Base-by-base conservation (phyloP, 2,888 invertebrate species). In the Resseliella maxima region DNA sequence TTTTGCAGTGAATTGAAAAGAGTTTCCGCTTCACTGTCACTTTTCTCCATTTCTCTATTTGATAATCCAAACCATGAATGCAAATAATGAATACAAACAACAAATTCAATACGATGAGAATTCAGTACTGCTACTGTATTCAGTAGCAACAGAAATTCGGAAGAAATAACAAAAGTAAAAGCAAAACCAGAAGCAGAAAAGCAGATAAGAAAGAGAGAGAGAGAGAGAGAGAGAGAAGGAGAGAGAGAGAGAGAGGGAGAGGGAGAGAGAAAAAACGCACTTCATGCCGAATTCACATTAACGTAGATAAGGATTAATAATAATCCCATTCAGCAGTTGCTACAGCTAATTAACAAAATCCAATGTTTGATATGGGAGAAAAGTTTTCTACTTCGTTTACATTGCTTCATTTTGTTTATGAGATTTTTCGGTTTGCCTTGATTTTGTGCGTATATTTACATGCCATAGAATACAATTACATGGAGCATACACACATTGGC, bases 291-390 rank as follows among this genome's bases (percentile, higher is more conserved):
- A 81, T 81, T 15, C 38, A 5, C 83, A 83, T 83, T 83, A n/a
- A 21, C 18, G 21, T 36, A 36, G 83, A 83, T 83, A 38, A 83
- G 38, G 41, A 83, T 83, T 72, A n/a, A 72, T 72, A 12, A 72
- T 15, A 59, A 59, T 59, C 59, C 27, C 59, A 72, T 72, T 72
- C 72, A 72, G 72, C 35, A 15, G 12, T 72, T 83, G 5, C n/a
- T 83, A 83, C 83, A 83, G 38, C 21, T 83, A 83, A 83, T 83
- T 83, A 83, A 31, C 24, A 3, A 83, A 83, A 83, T 83, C 21
- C 18, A 12, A 6, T 0, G 1, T 83, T 38, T 35, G 8, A 38
- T 83, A 36, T 38, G 83, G 38, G 41, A 12, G 41, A 50, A 38
- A 83, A 83, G n/a, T 1, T n/a, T 38, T 72, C 18, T 31, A 35